Base-by-base conservation (phyloP, 2,113 vertebrate genomes). In the Oxygymnocypris stewartii region DNA sequence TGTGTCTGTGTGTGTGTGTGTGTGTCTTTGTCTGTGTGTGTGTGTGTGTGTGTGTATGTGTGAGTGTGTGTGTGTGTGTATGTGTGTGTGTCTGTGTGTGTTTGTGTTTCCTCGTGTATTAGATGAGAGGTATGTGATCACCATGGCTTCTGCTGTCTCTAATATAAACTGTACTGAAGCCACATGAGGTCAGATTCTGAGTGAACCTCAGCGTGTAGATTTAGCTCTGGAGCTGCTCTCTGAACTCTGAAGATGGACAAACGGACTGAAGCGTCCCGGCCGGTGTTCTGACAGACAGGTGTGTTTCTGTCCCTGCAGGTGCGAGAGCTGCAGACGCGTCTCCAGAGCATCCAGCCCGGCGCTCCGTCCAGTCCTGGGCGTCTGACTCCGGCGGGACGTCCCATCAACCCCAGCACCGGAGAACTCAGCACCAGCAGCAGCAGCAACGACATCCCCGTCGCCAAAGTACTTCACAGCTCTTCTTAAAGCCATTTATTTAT, bases 401-500 rank as follows among this genome's bases (percentile, higher is more conserved):
- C 96, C 0, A 40, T 97, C 31, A 97, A 97, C 89, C 96, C 96
- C 84, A 96, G 96, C 92, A 97, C 96, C 0, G 96, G 96, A 67
- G 96, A 97, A 86, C 94, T 97, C 78, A 97, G 96, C 91, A 97
- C 96, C 0, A 96, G 96, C 92, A 96, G 96, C 91, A 97, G 96
- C 89, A 97, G 96, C 93, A 97, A 96, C 1, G 96, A 97, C 90
- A 93, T 97, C 82, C 96, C 96, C n/a, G 94, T 97, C 0, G 96
- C 96, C 88, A 97, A 96, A 96, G 96, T 96, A 61, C 57, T 61
- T n/a, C 57, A 61, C 3, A n/a, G 20, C 57, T 61, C 23, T 61
- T 10, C 18, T 4, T 23, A 59, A 57, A 57, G 54, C 16, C 51
- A 54, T 54, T 54, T 16, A 49, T 49, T 44, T 1, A 49, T 20